These are phyloP conservation scores for Nomada ferruginata DNA, from an alignment of 2,888 invertebrate genomes.

Conservation along the genomic window DNA sequence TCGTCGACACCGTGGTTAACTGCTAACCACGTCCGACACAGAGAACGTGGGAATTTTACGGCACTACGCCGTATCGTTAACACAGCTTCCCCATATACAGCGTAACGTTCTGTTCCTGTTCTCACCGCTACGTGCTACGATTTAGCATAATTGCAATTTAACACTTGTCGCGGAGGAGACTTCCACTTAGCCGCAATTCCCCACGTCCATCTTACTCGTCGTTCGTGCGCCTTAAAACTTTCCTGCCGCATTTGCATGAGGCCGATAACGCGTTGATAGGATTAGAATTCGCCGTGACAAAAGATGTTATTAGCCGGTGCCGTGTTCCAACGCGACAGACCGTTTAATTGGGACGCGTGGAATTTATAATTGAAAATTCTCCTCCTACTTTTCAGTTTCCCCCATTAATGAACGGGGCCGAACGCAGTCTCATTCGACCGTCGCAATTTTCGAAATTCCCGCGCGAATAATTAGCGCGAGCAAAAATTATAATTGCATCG, in stretches of 20 bases:
- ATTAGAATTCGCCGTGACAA: slow-evolving; percentile 19
- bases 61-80: slow-evolving; percentile 57
- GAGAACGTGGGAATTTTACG: slow-evolving; percentile 58
- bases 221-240: slow-evolving; percentile 36
- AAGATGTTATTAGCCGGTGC: slow-evolving; percentile 10
- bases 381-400: background rate
- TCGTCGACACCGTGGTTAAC: slow-evolving; percentile 20
- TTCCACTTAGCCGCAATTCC: slow-evolving; percentile 46
- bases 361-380: background rate
- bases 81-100: slow-evolving; percentile 22
- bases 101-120: slow-evolving; percentile 41
- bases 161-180: slow-evolving; percentile 49
- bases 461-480: background rate
- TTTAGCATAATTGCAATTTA: slow-evolving; percentile 71
- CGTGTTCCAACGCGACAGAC: background rate
- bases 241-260: slow-evolving; percentile 34
- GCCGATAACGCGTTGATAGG: slow-evolving; percentile 42
- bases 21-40: slow-evolving; percentile 36
- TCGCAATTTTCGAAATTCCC: background rate
- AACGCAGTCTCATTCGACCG: background rate
- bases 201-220: slow-evolving; percentile 19
- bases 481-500: background rate
- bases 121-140: slow-evolving; percentile 26
- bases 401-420: background rate
- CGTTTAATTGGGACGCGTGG: slow-evolving; percentile 6